These are phyloP conservation scores for Trissolcus brochymenae DNA, from an alignment of 2,888 invertebrate species.

Conservation along the genomic window DNA sequence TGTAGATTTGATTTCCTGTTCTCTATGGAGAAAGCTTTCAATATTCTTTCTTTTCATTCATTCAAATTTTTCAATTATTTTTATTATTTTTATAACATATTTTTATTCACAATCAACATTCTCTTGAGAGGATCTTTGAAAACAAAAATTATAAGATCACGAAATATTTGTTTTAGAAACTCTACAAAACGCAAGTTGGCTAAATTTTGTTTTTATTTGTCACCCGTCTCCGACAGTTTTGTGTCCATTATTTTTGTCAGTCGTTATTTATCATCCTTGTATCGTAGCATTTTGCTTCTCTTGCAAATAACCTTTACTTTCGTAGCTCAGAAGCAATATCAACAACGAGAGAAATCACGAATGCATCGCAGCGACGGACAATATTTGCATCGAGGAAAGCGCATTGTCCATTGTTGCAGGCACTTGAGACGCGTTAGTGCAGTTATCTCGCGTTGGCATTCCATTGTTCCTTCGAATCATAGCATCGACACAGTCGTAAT, in stretches of 20 bases:
- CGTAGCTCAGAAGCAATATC: constrained; percentile 53
- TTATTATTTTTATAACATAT: no score
- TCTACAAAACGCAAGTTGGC: not conserved
- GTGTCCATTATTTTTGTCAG: not conserved
- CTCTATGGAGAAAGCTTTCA: no score
- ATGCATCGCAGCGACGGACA: constrained; percentile 53
- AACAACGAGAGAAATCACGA: constrained; percentile 54
- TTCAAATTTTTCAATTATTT: no score
- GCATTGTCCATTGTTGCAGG: constrained; percentile 59
- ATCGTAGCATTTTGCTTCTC: constrained; percentile 47
- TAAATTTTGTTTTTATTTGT: constrained; percentile 42
- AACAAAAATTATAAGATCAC: no score
- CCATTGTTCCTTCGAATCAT: constrained; percentile 57
- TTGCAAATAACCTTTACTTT: constrained; percentile 53
- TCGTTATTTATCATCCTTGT: constrained; percentile 28
- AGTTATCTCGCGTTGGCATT: constrained; percentile 56
- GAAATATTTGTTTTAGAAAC: no score
- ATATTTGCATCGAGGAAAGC: constrained; percentile 58
- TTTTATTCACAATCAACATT: no score
- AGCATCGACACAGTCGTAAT: constrained; percentile 57
- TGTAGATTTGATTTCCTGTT: constrained; percentile 22
- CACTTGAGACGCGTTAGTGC: constrained; percentile 55
- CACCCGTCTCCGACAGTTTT: not conserved
- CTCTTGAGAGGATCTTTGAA: no score
- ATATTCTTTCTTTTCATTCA: no score